Percentiles rank a stretch among this genome's conserved stretches.
Conservation (phyloP, 2,113 vertebrate species). For the Caranx melampygus region DNA sequence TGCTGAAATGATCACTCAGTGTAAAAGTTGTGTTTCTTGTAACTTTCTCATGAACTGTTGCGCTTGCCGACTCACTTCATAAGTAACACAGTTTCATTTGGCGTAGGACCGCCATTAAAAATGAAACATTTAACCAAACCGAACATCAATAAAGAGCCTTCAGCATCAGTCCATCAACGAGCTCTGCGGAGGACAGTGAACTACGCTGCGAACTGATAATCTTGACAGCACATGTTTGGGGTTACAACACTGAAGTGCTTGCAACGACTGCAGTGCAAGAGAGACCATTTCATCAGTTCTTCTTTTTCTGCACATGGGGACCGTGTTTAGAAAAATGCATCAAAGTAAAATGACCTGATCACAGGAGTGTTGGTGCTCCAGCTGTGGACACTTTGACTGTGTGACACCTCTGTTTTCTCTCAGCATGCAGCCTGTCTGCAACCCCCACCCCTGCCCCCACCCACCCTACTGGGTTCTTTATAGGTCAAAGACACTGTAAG, state of each 20-base stretch:
- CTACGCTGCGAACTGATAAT: background rate
- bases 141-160: background rate
- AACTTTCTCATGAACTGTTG: background rate
- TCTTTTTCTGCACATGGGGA: background rate
- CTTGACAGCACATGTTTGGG: background rate
- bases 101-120: background rate
- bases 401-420: slow-evolving; percentile 40
- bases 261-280: background rate
- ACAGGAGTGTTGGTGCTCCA: background rate
- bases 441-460: background rate
- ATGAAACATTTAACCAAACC: background rate
- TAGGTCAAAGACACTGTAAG: slow-evolving; percentile 18
- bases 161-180: too few relatives aligned
- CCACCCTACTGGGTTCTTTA: background rate
- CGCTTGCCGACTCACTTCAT: background rate
- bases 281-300: background rate
- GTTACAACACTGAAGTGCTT: background rate
- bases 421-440: slow-evolving; percentile 8
- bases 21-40: background rate
- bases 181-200: background rate
- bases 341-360: slow-evolving; percentile 18
- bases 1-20: background rate
- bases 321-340: slow-evolving; percentile 18
- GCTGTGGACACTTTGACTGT: slow-evolving; percentile 24
- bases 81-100: background rate